A percentile compares a stretch with the other conserved stretches of the same genome.
phyloP scores from a whole-genome alignment of 2,888 invertebrate genomes.

The Agriotes lineatus region DNA sequence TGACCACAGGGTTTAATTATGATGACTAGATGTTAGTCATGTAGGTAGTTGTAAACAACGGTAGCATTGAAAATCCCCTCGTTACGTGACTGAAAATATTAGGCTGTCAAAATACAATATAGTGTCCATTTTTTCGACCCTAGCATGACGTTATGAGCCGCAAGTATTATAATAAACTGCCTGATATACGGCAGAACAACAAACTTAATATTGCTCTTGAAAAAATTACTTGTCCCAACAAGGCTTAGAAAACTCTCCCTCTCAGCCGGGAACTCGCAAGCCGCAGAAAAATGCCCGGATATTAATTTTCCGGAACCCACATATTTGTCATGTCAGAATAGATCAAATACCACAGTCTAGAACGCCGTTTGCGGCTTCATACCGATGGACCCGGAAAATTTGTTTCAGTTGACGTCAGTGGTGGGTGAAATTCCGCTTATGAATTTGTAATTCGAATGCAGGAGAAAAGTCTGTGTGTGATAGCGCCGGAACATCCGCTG shows the following conservation, averaged over 20 bases:
- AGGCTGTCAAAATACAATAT: too few relatives aligned
- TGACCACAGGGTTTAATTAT: too few relatives aligned
- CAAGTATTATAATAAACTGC: background rate
- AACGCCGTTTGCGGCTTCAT: slow-evolving; percentile 12
- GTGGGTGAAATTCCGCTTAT: background rate
- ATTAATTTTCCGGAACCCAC: slow-evolving; percentile 9
- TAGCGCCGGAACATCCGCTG: too few relatives aligned
- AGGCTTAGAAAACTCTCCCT: background rate
- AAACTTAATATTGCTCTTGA: background rate
- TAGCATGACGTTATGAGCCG: background rate
- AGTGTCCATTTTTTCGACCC: background rate
- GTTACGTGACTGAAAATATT: too few relatives aligned
- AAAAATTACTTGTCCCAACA: background rate
- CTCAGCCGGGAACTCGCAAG: background rate
- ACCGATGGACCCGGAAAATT: slow-evolving; percentile 7
- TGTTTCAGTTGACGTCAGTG: background rate
- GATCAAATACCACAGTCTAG: slow-evolving; percentile 10
- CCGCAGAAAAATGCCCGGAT: slow-evolving; percentile 2
- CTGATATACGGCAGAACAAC: background rate
- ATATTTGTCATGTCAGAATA: slow-evolving; percentile 15
- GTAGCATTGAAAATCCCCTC: too few relatives aligned
- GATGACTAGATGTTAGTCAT: too few relatives aligned
- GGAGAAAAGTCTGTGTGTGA: too few relatives aligned
- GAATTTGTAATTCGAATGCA: background rate
- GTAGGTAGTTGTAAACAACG: too few relatives aligned